Percentiles rank a stretch among this genome's conserved stretches.
Conservation (phyloP, 2,113 vertebrate species). For the Sander lucioperca region DNA sequence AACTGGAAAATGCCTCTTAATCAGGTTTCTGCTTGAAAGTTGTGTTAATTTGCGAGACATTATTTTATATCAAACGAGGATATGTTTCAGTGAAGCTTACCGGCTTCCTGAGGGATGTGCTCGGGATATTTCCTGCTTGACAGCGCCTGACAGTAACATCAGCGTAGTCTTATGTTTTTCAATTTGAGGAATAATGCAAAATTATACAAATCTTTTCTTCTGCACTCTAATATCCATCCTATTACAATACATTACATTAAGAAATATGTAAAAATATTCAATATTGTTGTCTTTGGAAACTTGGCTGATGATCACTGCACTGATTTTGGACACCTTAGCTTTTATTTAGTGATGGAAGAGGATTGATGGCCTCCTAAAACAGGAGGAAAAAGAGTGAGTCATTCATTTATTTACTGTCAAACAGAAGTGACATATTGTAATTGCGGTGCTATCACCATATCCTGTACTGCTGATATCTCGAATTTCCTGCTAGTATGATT, state of each 20-base stretch:
- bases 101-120: conserved; percentile 18
- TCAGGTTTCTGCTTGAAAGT: conserved; percentile 62
- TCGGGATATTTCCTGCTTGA: conserved; percentile 21
- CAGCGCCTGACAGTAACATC: conserved; percentile 41
- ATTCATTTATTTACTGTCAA: conserved; percentile 61
- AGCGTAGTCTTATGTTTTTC: neutral
- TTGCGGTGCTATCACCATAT: conserved; percentile 32
- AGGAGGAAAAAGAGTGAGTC: neutral
- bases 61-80: conserved; percentile 38
- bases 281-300: conserved; percentile 8
- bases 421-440: conserved; percentile 47
- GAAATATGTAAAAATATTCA: neutral
- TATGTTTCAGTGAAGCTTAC: conserved; percentile 38
- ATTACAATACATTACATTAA: neutral
- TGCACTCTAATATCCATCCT: neutral
- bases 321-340: conserved; percentile 10
- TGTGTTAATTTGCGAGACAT: conserved; percentile 60
- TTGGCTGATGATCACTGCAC: neutral
- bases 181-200: conserved; percentile 28
- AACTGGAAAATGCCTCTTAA: conserved; percentile 61
- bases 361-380: conserved; percentile 16
- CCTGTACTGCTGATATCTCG: conserved; percentile 41
- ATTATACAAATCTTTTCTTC: neutral
- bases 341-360: conserved; percentile 26
- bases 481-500: conserved; percentile 34